Evolutionary conservation across 2,888 invertebrate species (phyloP).

Genomic region (Diplazon laetatorius): DNA sequence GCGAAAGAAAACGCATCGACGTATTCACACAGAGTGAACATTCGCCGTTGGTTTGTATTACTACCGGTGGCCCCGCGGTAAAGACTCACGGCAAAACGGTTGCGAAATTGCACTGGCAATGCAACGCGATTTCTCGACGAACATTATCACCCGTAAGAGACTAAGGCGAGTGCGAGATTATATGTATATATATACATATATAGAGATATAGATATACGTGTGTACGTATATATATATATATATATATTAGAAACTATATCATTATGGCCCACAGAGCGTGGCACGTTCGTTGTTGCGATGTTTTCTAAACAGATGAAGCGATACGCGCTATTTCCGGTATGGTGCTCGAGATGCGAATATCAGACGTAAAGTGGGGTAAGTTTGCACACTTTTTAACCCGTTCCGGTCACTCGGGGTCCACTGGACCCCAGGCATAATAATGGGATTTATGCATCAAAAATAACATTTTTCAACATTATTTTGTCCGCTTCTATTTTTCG

Average conservation of each 20-base stretch:
- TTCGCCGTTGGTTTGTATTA: slow-evolving; percentile 2
- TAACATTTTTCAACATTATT: no score
- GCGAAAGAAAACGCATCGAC: slow-evolving; percentile 18
- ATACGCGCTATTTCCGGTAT: slow-evolving; percentile 25
- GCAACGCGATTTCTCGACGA: slow-evolving; percentile 8
- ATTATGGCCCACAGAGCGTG: neutral
- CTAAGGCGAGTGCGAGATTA: slow-evolving; percentile 3
- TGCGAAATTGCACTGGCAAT: neutral
- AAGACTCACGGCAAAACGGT: neutral
- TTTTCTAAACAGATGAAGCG: slow-evolving; percentile 24
- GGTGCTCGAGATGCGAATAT: neutral
- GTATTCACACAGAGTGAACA: slow-evolving; percentile 1
- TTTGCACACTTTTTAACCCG: no score
- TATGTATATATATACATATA: no score
- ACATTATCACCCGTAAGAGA: slow-evolving; percentile 2
- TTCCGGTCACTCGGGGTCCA: no score
- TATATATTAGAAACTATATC: slow-evolving; percentile 38
- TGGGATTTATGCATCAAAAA: no score
- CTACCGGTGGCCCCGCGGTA: neutral
- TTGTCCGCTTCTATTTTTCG: no score
- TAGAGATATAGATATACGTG: no score
- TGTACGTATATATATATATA: no score
- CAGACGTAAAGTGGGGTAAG: no score
- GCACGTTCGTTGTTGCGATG: slow-evolving; percentile 13
- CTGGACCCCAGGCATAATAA: no score